Evolutionary conservation across 2,113 vertebrate genomes (phyloP).

Genomic region (Centropus bengalensis): DNA sequence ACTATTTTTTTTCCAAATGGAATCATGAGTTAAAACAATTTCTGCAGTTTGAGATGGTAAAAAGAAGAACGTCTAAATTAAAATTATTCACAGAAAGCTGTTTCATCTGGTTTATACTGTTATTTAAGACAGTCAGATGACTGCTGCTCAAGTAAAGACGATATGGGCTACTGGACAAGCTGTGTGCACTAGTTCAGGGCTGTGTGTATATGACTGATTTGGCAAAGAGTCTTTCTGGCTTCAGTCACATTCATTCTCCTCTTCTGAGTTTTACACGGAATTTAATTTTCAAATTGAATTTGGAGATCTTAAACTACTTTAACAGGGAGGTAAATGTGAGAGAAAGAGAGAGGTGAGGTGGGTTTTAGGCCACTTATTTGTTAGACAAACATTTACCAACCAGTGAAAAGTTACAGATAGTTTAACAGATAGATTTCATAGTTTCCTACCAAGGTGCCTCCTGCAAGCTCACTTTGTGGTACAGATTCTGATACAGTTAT

Average conservation of each 20-base stretch:
- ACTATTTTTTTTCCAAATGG: background rate
- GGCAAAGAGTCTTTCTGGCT: background rate
- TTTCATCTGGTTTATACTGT: background rate
- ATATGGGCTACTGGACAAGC: background rate
- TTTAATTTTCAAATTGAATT: background rate
- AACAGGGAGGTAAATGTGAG: background rate
- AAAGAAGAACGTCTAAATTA: background rate
- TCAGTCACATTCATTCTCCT: background rate
- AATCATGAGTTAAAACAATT: background rate
- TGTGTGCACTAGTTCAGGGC: background rate
- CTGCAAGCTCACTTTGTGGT: background rate
- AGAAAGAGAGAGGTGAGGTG: background rate
- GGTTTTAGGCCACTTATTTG: background rate
- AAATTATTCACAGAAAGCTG: background rate
- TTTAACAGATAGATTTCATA: background rate
- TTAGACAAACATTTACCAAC: background rate
- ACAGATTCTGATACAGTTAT: background rate
- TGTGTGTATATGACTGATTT: background rate
- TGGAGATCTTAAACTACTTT: background rate
- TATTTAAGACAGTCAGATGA: background rate
- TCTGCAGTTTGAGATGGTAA: background rate
- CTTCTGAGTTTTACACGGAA: background rate
- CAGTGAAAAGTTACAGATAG: fast-evolving
- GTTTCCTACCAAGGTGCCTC: background rate
- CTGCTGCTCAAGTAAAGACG: background rate